Conservation (phyloP, 2,797 vertebrate species). For the Eulemur mongoz region DNA sequence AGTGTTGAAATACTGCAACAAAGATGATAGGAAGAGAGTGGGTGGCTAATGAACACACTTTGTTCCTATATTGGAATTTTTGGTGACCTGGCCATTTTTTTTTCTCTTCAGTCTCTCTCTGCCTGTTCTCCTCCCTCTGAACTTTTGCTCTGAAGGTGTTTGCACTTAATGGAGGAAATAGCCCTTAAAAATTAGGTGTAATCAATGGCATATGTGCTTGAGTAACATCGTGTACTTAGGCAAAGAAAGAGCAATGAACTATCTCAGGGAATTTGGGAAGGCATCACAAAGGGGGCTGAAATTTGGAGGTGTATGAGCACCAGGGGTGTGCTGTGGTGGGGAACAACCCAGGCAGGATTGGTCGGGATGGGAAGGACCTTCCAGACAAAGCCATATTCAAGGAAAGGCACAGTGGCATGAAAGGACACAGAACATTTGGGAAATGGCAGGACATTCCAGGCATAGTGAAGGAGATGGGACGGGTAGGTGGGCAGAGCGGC, state of each 20-base stretch:
- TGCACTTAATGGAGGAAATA: background rate
- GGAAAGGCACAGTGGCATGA: background rate
- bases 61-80: background rate
- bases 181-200: background rate
- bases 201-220: background rate
- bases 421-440: background rate
- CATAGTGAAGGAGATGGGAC: background rate
- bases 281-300: background rate
- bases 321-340: background rate
- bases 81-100: background rate
- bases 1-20: background rate
- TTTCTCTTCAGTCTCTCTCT: background rate
- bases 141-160: slow-evolving; percentile 16
- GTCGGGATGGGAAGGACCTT: background rate
- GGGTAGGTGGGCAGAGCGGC: background rate
- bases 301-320: background rate
- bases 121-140: background rate
- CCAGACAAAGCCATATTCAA: background rate
- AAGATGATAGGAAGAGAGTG: background rate
- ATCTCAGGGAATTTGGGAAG: background rate
- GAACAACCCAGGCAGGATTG: background rate
- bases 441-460: background rate
- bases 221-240: background rate
- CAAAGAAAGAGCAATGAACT: background rate
- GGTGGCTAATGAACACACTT: background rate